Evolutionary conservation across 2,113 vertebrate genomes (phyloP), one percentile per base, ranked within the genome.

Genomic region (Corythornis madagascariensis): DNA sequence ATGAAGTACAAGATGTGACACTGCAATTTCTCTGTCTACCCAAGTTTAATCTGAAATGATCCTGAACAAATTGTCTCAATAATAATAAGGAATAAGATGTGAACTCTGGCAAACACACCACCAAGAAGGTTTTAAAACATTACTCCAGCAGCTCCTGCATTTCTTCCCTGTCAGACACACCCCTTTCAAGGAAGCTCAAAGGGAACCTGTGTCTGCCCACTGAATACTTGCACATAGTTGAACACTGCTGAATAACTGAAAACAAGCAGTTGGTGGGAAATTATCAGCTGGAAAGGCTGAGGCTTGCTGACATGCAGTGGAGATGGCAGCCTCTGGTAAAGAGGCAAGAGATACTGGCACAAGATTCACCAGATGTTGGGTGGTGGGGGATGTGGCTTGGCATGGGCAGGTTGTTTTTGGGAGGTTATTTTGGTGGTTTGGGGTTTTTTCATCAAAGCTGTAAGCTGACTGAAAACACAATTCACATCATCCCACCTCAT

Each of bases 1-100:
- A 26, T 7, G 16, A 82, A 78, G 28, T 0, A 0, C 50, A 83
- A 31, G 43, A 74, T 25, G 31, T 1, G 0, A 79, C 12, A 65
- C 7, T 31, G 7, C 43, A 24, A 63, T 42, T 71, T 47, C 57
- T 47, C 4, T 3, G 1, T 6, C 48, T 28, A 40, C 13, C 25
- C 43, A 43, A 35, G 22, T 12, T 67, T 52, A 66, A 77, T 55
- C 19, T 55, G 13, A 70, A 71, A 74, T 19, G 1, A 84, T 52
- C 57, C 74, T 20, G 11, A 84, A 55, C 13, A 70, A 33, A 89
- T 10, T n/a, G 24, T 42, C 26, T 73, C 33, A 45, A 50, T 16
- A 76, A 70, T 29, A 47, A 55, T 10, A 57, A 45, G 21, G 12
- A 63, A 16, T 57, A 26, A 84, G 9, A 8, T 0, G 3, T 17